A percentile compares a stretch with the other conserved stretches of the same genome.
Conservation (phyloP, 2,797 vertebrate genomes). For the Sebastes oblongus region DNA sequence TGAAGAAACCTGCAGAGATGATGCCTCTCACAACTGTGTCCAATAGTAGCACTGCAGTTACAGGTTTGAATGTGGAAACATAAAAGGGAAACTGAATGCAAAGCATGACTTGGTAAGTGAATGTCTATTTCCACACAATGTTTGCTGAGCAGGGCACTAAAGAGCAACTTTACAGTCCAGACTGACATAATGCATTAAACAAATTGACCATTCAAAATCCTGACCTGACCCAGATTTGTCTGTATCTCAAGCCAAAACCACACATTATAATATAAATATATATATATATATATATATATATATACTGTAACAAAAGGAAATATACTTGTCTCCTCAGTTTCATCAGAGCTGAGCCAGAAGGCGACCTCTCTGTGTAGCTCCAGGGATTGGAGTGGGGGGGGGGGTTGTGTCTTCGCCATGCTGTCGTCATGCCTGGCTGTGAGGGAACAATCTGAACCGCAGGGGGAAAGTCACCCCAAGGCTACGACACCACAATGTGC, state of each 20-base stretch:
- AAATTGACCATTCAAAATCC: slow-evolving; percentile 28
- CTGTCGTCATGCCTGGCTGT: slow-evolving; percentile 43
- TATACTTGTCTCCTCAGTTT: slow-evolving; percentile 35
- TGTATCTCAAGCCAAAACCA: slow-evolving; percentile 5
- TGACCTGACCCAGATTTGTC: slow-evolving; percentile 24
- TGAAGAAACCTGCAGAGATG: not conserved
- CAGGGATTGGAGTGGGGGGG: not conserved
- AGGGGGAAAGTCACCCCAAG: slow-evolving; percentile 51
- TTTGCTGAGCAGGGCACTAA: not conserved
- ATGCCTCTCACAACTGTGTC: not conserved
- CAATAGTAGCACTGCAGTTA: not conserved
- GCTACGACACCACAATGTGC: slow-evolving; percentile 21
- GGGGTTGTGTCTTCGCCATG: not conserved
- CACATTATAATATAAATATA: slow-evolving; percentile 15
- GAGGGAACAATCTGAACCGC: slow-evolving; percentile 55
- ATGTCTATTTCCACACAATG: not conserved
- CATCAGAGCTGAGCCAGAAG: slow-evolving; percentile 45
- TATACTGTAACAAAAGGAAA: slow-evolving; percentile 22
- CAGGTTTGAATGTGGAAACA: not conserved
- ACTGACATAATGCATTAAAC: slow-evolving; percentile 2
- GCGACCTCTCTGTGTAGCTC: slow-evolving; percentile 31
- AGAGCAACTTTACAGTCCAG: not conserved
- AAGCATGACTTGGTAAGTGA: not conserved
- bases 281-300: not conserved
- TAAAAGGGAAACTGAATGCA: not conserved